Conservation (phyloP, 2,888 invertebrate species). For the Pristionchus fissidentatus region DNA sequence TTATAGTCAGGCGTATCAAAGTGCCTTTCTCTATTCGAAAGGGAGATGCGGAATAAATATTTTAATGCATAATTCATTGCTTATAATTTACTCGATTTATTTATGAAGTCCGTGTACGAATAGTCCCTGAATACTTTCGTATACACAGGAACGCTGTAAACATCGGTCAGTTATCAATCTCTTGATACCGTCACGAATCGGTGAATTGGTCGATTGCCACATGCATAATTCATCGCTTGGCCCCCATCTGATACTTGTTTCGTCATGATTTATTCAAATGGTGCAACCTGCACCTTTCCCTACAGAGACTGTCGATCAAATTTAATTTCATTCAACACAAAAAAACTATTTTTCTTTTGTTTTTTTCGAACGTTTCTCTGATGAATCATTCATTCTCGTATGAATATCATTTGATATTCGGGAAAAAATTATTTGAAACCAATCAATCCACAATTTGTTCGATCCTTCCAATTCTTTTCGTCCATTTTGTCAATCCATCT, state of each 20-base stretch:
- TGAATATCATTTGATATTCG: too few relatives aligned
- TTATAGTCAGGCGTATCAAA: too few relatives aligned
- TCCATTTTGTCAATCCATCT: background rate
- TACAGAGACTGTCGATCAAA: too few relatives aligned
- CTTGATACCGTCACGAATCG: too few relatives aligned
- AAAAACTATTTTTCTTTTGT: too few relatives aligned
- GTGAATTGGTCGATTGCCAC: background rate
- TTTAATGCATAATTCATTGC: too few relatives aligned
- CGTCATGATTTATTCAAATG: conserved; percentile 23
- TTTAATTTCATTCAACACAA: too few relatives aligned
- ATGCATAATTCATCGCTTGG: conserved; percentile 17
- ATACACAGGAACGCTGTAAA: background rate
- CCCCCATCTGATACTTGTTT: conserved; percentile 13
- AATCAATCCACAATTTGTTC: background rate
- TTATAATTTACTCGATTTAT: background rate
- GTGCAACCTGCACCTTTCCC: too few relatives aligned
- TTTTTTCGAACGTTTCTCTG: too few relatives aligned
- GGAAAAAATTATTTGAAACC: too few relatives aligned
- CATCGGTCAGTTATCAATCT: background rate
- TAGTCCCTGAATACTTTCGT: background rate
- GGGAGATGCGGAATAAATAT: too few relatives aligned
- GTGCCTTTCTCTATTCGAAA: too few relatives aligned
- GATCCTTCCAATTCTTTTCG: background rate
- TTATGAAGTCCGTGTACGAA: background rate
- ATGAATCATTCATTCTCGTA: background rate